Evolutionary conservation across 2,888 invertebrate species (phyloP).

Genomic region (Neoascia interrupta): DNA sequence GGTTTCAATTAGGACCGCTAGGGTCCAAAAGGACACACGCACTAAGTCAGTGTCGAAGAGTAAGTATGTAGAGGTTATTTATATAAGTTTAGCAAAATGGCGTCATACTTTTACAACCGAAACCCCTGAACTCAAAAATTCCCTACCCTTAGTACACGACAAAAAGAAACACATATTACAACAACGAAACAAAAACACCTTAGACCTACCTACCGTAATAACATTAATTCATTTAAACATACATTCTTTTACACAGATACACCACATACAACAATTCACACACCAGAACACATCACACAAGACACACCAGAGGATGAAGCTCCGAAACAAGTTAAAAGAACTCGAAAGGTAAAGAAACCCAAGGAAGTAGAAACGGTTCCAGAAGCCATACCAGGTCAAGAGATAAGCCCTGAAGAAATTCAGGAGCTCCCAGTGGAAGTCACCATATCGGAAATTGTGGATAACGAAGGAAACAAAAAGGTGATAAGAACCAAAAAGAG

Average conservation of each 20-base stretch:
- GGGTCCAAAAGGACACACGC: constrained; percentile 51
- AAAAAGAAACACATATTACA: constrained; percentile 68
- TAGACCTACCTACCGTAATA: constrained; percentile 35
- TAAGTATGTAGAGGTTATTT: constrained; percentile 72
- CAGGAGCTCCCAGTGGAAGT: constrained; percentile 77
- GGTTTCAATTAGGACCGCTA: constrained; percentile 34
- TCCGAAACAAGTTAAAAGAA: constrained; percentile 75
- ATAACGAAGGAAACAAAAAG: constrained; percentile 74
- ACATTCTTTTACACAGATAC: constrained; percentile 77
- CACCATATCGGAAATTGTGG: constrained; percentile 76
- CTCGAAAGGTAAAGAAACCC: constrained; percentile 70
- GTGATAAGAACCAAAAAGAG: constrained; percentile 76
- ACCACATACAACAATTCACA: constrained; percentile 76
- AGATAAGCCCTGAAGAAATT: constrained; percentile 10
- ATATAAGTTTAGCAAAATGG: constrained; percentile 73
- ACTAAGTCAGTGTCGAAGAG: constrained; percentile 43
- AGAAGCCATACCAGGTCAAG: not conserved
- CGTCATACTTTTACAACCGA: constrained; percentile 76
- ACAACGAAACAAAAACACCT: constrained; percentile 56
- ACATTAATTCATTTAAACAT: constrained; percentile 68
- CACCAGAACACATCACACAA: constrained; percentile 79
- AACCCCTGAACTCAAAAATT: constrained; percentile 70
- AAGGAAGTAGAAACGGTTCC: constrained; percentile 40
- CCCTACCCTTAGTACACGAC: constrained; percentile 74
- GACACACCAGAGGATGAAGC: constrained; percentile 71